Base-by-base conservation (phyloP, 2,113 vertebrate genomes). In the Prunella fulvescens region DNA sequence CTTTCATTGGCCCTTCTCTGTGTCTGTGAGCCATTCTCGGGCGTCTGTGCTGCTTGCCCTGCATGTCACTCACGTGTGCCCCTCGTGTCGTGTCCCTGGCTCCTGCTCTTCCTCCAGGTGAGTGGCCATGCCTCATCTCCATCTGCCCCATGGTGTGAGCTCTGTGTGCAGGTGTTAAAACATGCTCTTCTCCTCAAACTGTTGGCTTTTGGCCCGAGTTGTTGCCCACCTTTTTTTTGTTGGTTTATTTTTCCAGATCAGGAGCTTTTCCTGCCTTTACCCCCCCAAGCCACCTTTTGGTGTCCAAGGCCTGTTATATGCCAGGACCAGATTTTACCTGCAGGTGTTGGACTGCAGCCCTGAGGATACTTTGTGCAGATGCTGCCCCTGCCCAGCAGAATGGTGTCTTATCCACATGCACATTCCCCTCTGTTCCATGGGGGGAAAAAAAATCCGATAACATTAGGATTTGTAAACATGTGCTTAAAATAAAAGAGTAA, bases 31-130 rank as follows among this genome's bases (percentile, higher is more conserved):
- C 82, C 13, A 0, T 56, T 90, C 90, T 81, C 0, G 0, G 54
- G 84, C 9, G 8, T 47, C 87, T 86, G 45, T 81, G 48, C 93
- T 62, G 58, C 86, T 64, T 50, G 61, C 76, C 92, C 80, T 86
- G 60, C 69, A 42, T 65, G 88, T 72, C 35, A 4, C 77, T 56
- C 80, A 29, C 23, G 17, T 70, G 64, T 88, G 85, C 50, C 48
- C 53, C 88, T 71, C 28, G 8, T 8, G 2, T 35, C 6, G 0
- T 42, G 60, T 18, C 31, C 60, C 60, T 79, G 39, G 54, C 85
- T 88, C 69, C 82, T 90, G 95, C 64, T 60, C 65, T 71, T 78
- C 62, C 85, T 96, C 31, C 88, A 86, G 93, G 90, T 94, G 90
- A 93, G 94, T 84, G 56, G 16, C 65, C 0, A 0, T 87, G 64